phyloP scores from a whole-genome alignment of 64 coral and sea anemone genomes.

The Porites lutea region DNA sequence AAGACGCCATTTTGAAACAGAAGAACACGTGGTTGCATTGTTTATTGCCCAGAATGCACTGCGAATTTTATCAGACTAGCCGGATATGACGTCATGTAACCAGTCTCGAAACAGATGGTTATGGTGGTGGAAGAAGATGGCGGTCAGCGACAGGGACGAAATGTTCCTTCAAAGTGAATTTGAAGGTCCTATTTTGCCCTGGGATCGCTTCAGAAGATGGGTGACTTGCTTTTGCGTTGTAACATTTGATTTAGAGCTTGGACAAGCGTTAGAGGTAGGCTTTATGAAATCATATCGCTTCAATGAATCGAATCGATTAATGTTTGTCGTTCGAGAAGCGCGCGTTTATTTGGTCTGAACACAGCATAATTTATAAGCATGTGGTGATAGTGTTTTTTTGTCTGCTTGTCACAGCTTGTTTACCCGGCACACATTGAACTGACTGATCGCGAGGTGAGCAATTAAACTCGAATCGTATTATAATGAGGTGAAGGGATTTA shows the following conservation, averaged over 20 bases:
- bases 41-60: slow-evolving; percentile 16
- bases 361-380: slow-evolving; percentile 30
- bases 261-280: slow-evolving; percentile 95
- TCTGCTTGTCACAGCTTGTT: slow-evolving; percentile 71
- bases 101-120: not conserved
- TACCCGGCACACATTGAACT: slow-evolving; percentile 90
- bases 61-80: not conserved
- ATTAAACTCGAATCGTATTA: not conserved
- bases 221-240: slow-evolving; percentile 99
- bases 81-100: slow-evolving; percentile 25
- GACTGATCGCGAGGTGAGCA: slow-evolving; percentile 95
- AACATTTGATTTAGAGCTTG: slow-evolving; percentile 96
- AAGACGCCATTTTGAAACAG: slow-evolving; percentile 41
- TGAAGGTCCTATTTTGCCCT: slow-evolving; percentile 83
- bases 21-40: not conserved
- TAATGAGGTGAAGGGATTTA: not conserved
- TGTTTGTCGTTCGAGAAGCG: slow-evolving; percentile 18
- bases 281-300: not conserved
- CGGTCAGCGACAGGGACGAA: slow-evolving; percentile 66
- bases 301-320: not conserved
- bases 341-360: slow-evolving; percentile 1
- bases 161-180: slow-evolving; percentile 66
- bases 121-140: slow-evolving; percentile 73
- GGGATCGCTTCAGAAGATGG: slow-evolving; percentile 99
- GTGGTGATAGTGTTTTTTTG: slow-evolving; percentile 13